Percentiles rank a stretch among this genome's conserved stretches.
These are phyloP conservation scores for Hylaeus anthracinus DNA, from an alignment of 1,140 invertebrate species.

Conservation along the genomic window DNA sequence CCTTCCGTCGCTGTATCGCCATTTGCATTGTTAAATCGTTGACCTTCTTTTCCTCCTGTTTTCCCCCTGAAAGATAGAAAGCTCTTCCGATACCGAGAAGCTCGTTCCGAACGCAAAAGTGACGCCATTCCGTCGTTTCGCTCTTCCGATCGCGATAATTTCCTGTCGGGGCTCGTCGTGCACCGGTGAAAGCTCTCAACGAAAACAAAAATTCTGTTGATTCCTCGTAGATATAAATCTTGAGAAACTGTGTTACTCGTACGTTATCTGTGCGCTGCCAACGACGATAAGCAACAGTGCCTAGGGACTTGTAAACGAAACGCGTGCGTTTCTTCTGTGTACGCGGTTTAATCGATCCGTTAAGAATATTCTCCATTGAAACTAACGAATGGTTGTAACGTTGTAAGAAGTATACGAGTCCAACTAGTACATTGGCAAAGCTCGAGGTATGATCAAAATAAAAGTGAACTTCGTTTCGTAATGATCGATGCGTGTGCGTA, in stretches of 20 bases:
- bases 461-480: neutral
- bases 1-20: constrained; percentile 43
- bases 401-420: neutral
- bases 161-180: neutral
- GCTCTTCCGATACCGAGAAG: neutral
- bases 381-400: neutral
- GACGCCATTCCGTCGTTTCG: neutral
- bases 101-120: neutral
- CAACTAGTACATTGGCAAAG: neutral
- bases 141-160: neutral
- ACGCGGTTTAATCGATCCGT: constrained; percentile 6
- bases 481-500: neutral
- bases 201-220: neutral
- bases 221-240: too few species aligned
- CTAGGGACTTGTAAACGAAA: neutral
- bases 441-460: neutral
- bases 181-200: neutral
- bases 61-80: neutral
- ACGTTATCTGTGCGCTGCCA: neutral
- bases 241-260: neutral
- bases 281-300: neutral
- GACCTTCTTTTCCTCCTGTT: constrained; percentile 32
- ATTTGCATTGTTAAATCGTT: constrained; percentile 55
- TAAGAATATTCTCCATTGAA: neutral
- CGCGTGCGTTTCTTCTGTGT: neutral